Conservation (phyloP, 35 echinoderm and acorn worm genomes). For the Ophioderma brevispina region DNA sequence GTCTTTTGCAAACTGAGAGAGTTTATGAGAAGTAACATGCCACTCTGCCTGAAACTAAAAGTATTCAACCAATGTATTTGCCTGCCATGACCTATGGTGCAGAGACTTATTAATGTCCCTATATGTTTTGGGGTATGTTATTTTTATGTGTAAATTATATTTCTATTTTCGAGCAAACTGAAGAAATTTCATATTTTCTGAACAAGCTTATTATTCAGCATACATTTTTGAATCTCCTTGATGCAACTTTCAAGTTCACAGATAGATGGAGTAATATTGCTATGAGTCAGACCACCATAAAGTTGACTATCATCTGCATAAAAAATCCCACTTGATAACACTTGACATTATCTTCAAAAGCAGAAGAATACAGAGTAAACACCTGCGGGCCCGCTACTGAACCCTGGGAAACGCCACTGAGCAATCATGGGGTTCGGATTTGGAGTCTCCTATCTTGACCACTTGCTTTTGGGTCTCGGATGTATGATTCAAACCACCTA, state of each 20-base stretch:
- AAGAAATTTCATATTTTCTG: too few relatives aligned
- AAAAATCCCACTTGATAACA: neutral
- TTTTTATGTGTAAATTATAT: too few relatives aligned
- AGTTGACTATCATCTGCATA: slow-evolving; percentile 43
- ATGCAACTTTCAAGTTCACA: slow-evolving; percentile 17
- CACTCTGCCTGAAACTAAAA: too few relatives aligned
- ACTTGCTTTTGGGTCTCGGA: slow-evolving; percentile 14
- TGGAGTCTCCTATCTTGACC: slow-evolving; percentile 17
- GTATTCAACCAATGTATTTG: too few relatives aligned
- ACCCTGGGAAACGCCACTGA: slow-evolving; percentile 1
- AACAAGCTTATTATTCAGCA: neutral
- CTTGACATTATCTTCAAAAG: slow-evolving; percentile 25
- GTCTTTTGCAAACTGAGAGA: too few relatives aligned
- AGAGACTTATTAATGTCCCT: too few relatives aligned
- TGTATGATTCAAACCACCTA: slow-evolving; percentile 67
- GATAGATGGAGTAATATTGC: neutral
- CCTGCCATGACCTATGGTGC: too few relatives aligned
- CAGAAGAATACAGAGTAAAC: neutral
- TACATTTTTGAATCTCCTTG: neutral
- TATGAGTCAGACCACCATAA: neutral
- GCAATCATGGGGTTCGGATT: slow-evolving; percentile 1
- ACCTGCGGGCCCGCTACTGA: slow-evolving; percentile 2
- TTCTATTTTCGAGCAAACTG: too few relatives aligned
- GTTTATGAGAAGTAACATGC: too few relatives aligned
- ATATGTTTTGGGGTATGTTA: too few relatives aligned